Percentiles rank a stretch among this genome's conserved stretches.
Conservation (phyloP, 2,113 vertebrate species). For the Malurus melanocephalus region DNA sequence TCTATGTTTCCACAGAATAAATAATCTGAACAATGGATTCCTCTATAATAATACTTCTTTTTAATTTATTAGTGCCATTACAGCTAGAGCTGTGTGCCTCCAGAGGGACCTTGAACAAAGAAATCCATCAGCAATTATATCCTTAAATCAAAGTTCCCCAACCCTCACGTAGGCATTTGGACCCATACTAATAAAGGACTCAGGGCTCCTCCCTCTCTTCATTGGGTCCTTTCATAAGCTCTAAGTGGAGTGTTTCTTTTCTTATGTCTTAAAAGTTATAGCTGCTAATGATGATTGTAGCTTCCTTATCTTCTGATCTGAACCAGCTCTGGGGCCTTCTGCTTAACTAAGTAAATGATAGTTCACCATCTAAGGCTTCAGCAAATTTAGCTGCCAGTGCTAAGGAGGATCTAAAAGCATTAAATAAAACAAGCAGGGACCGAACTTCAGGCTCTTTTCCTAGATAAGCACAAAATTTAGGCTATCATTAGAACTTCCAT, state of each 20-base stretch:
- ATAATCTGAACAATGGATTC: not conserved
- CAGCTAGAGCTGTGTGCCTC: not conserved
- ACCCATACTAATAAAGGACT: not conserved
- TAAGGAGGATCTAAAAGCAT: not conserved
- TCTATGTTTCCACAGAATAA: not conserved
- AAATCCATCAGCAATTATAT: not conserved
- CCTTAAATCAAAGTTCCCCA: not conserved
- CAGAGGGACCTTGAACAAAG: not conserved
- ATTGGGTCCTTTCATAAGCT: too few species aligned
- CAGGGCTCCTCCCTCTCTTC: not conserved
- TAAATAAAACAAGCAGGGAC: not conserved
- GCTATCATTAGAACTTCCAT: not conserved
- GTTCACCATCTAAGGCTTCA: not conserved
- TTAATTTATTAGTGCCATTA: not conserved
- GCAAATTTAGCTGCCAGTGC: not conserved
- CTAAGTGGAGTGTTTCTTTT: not conserved
- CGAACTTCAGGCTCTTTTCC: not conserved
- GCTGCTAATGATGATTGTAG: not conserved
- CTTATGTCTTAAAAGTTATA: not conserved
- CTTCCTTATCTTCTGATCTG: not conserved
- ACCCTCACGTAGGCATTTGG: accelerated
- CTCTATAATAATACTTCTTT: not conserved
- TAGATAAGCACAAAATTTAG: not conserved
- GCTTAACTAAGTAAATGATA: not conserved
- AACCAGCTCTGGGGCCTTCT: not conserved